A percentile compares a stretch with the other conserved stretches of the same genome.
Evolutionary conservation across 2,797 vertebrate genomes (phyloP).

Genomic region (Thaleichthys pacificus): DNA sequence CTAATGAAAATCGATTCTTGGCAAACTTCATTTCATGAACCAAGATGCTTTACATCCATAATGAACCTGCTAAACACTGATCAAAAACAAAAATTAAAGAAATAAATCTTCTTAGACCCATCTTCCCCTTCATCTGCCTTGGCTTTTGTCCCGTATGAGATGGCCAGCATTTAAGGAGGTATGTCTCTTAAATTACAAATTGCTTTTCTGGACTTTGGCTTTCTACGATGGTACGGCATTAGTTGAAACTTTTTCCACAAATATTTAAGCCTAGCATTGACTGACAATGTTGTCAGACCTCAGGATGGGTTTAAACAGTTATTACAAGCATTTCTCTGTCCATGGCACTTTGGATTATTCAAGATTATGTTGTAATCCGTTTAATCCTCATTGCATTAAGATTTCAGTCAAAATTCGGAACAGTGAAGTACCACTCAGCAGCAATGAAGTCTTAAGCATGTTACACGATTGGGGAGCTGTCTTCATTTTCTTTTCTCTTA

Average conservation of each 20-base stretch:
- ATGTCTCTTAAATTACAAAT: constrained; percentile 70
- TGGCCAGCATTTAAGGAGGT: constrained; percentile 63
- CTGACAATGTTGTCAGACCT: constrained; percentile 88
- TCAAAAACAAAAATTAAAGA: constrained; percentile 66
- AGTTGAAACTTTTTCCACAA: constrained; percentile 68
- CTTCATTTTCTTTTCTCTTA: constrained; percentile 60
- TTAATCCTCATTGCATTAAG: constrained; percentile 97
- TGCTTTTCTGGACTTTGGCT: constrained; percentile 53
- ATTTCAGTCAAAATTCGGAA: constrained; percentile 98
- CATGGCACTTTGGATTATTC: constrained; percentile 99
- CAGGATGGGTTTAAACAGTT: constrained; percentile 84
- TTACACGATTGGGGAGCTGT: constrained; percentile 72
- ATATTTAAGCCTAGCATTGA: constrained; percentile 80
- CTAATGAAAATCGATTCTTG: constrained; percentile 70
- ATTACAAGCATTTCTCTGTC: constrained; percentile 84
- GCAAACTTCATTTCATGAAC: constrained; percentile 53
- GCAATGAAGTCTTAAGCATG: constrained; percentile 87
- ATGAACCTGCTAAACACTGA: constrained; percentile 68
- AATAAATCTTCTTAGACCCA: constrained; percentile 72
- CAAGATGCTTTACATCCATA: constrained; percentile 65
- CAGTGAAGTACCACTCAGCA: constrained; percentile 90
- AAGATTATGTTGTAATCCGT: constrained; percentile 99
- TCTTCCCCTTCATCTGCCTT: constrained; percentile 43
- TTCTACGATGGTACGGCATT: constrained; percentile 56
- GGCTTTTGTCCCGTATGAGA: constrained; percentile 64